Conservation (phyloP, 2,888 invertebrate genomes). For the Drosophila differens region DNA sequence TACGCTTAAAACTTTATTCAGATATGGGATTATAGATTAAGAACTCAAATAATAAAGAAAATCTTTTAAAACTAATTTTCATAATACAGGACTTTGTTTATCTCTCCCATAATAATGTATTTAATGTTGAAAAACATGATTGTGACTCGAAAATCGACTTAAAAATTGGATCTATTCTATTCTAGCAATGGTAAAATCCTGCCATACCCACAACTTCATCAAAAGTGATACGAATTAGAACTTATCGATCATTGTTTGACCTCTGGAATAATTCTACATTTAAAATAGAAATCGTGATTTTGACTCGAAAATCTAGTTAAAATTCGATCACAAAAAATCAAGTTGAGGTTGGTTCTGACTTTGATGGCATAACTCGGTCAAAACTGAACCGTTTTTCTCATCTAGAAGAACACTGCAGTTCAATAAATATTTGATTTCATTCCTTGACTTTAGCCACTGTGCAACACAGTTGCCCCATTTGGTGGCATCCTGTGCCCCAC, state of each 20-base stretch:
- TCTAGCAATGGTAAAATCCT: too few relatives aligned
- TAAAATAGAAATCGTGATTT: neutral
- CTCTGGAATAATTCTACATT: neutral
- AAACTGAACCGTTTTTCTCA: neutral
- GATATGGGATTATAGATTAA: neutral
- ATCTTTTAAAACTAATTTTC: too few relatives aligned
- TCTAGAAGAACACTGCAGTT: neutral
- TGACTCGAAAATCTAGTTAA: accelerated
- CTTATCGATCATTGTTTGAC: neutral
- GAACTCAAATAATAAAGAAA: neutral
- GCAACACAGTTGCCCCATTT: slow-evolving; percentile 35
- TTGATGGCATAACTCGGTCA: neutral
- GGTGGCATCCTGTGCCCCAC: slow-evolving; percentile 35
- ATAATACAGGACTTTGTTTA: too few relatives aligned
- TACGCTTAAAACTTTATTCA: neutral
- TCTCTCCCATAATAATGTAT: too few relatives aligned
- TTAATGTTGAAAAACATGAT: neutral
- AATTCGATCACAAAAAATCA: neutral
- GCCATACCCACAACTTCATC: neutral
- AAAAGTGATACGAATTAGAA: neutral
- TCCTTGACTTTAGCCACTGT: slow-evolving; percentile 25
- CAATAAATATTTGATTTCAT: too few relatives aligned
- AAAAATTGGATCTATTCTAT: neutral
- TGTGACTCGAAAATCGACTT: neutral
- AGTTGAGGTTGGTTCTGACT: neutral